Evolutionary conservation across 2,888 invertebrate genomes (phyloP), one percentile per base, ranked within the genome.

Genomic region (Mechanitis messenoides): DNA sequence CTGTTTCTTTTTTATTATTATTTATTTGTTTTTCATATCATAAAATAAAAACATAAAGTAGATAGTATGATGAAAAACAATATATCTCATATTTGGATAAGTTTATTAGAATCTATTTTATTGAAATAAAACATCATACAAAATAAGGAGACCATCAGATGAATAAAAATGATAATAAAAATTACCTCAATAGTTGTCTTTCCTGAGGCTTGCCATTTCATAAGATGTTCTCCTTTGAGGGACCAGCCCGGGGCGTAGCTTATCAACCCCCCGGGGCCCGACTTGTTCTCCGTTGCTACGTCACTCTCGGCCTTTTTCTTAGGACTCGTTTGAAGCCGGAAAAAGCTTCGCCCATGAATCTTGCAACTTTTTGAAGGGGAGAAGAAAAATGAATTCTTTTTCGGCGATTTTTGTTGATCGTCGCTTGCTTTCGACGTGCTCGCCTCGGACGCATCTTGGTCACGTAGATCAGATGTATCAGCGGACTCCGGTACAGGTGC

Each of bases 201-300:
- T 56, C 92, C 92, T 33, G 91, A 91, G 67, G 88, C 91, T 72
- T 92, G 92, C 92, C 92, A 92, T 82, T 92, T 92, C 84, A 92
- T 91, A 63, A 92, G 91, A 74, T 92, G 92, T 73, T 92, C 91
- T 46, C 92, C 91, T 73, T 92, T 92, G 69, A 92, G 82, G 59
- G 92, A 92, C 92, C 92, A 92, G 62, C 92, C 92, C 45, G 92
- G 92, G 62, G 92, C 92, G 74, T 92, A 92, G 80, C 92, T 92
- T 81, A 92, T 92, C 67, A 91, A 91, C 28, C 92, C 91, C 65
- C 78, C 71, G 61, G 70, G 72, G 54, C 66, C 72, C 60, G 73
- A 72, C 64, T 74, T 74, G 65, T 71, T 67, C 50, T 68, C 69
- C 53, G 63, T 76, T 64, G 78, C 72, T 69, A 75, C 78, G 68